These are phyloP conservation scores for Platycercus adscitus DNA, from an alignment of 2,113 vertebrate genomes.

Conservation along the genomic window DNA sequence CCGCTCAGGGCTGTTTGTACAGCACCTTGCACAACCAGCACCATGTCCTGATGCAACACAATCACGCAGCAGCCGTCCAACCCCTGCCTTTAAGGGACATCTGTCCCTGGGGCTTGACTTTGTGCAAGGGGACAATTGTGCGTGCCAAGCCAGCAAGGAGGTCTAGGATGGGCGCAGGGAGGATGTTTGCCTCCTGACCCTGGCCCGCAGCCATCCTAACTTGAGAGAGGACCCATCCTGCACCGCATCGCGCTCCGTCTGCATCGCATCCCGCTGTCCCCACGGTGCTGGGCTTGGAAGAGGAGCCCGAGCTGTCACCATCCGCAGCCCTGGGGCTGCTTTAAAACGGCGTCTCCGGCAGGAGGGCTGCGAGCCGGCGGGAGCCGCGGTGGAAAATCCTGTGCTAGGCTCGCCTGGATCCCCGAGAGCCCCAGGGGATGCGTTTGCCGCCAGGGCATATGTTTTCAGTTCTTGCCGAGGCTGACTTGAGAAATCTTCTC, in stretches of 20 bases:
- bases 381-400: conserved; percentile 50
- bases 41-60: not conserved
- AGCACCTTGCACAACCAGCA: not conserved
- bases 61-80: not conserved
- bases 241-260: not conserved
- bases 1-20: accelerated
- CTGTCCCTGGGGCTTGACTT: not conserved
- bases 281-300: accelerated
- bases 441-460: conserved; percentile 49
- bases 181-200: not conserved
- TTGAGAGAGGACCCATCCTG: not conserved
- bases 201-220: accelerated
- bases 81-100: not conserved
- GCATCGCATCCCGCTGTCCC: not conserved
- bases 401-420: conserved; percentile 27
- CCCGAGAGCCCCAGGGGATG: conserved; percentile 5
- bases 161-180: accelerated
- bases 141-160: not conserved
- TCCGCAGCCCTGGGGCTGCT: not conserved
- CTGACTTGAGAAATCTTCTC: conserved; percentile 62
- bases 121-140: not conserved
- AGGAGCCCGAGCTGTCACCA: not conserved
- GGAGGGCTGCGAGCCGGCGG: not conserved
- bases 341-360: not conserved
- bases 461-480: conserved; percentile 60